Conservation (phyloP, 2,797 vertebrate species). For the Yasuhikotakia modesta region DNA sequence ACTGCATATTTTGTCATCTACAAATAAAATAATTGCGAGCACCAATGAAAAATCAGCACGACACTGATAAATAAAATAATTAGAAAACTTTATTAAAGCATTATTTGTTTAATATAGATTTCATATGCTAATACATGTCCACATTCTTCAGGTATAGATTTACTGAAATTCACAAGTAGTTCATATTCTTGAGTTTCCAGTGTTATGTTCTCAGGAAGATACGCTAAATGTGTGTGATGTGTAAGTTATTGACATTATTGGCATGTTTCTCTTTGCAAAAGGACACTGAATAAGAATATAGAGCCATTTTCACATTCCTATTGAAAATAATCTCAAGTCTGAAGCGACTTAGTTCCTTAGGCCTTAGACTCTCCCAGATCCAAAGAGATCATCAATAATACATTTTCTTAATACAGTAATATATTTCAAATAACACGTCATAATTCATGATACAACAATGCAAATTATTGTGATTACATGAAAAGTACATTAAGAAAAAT, state of each 20-base stretch:
- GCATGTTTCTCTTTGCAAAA: conserved; percentile 11
- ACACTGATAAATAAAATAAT: conserved; percentile 46
- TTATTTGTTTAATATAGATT: conserved; percentile 83
- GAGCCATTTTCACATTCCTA: conserved; percentile 10
- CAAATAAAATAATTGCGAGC: neutral
- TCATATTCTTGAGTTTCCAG: conserved; percentile 68
- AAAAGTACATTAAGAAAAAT: conserved; percentile 38
- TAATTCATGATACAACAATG: conserved; percentile 5
- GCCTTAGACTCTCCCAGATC: conserved; percentile 4
- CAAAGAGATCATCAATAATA: conserved; percentile 36
- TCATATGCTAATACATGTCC: conserved; percentile 82
- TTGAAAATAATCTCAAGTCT: conserved; percentile 32
- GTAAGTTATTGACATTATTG: conserved; percentile 70
- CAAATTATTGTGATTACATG: conserved; percentile 30
- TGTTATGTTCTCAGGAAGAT: conserved; percentile 84
- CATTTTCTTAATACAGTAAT: neutral
- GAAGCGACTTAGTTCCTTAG: conserved; percentile 44
- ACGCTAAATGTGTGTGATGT: conserved; percentile 80
- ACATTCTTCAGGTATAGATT: conserved; percentile 80
- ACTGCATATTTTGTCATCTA: neutral
- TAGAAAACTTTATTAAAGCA: conserved; percentile 82
- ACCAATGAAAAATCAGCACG: neutral
- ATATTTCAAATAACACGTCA: conserved; percentile 7
- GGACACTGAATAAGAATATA: conserved; percentile 4
- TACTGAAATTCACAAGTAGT: conserved; percentile 55